Percentiles rank a stretch among this genome's conserved stretches.
Conservation (phyloP, 2,888 invertebrate genomes). For the Drosophila paranaensis region DNA sequence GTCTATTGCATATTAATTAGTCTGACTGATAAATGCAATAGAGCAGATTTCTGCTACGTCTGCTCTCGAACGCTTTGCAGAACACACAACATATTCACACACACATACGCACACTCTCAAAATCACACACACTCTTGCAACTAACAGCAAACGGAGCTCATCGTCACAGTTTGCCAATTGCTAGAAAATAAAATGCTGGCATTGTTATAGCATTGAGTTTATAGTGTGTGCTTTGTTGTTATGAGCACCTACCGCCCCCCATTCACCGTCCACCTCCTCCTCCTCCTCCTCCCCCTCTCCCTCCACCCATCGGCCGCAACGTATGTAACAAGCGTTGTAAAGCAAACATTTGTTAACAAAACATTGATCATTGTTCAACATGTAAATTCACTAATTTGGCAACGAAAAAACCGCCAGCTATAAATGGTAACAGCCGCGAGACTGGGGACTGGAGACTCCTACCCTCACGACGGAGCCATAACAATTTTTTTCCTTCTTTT, state of each 20-base stretch:
- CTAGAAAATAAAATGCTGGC: constrained; percentile 33
- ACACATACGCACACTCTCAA: neutral
- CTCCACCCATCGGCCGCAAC: neutral
- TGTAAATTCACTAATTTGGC: constrained; percentile 81
- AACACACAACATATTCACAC: neutral
- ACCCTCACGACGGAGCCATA: constrained; percentile 58
- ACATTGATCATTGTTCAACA: constrained; percentile 82
- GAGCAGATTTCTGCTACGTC: neutral
- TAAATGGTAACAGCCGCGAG: constrained; percentile 72
- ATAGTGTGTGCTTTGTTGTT: constrained; percentile 53
- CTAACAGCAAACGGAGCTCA: constrained; percentile 25
- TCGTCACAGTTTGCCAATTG: constrained; percentile 38
- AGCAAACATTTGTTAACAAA: constrained; percentile 79
- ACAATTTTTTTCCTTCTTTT: constrained; percentile 44
- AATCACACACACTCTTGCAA: neutral
- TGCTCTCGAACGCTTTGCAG: neutral
- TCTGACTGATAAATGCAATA: neutral
- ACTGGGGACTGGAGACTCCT: constrained; percentile 44
- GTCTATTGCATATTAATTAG: neutral
- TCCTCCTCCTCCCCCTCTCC: neutral
- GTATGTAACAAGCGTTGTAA: constrained; percentile 66
- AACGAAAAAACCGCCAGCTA: constrained; percentile 77
- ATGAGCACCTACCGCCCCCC: constrained; percentile 30
- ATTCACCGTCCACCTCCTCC: neutral
- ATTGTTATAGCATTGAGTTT: constrained; percentile 42